Conservation (phyloP, 2,113 vertebrate species). For the Phasianus colchicus region DNA sequence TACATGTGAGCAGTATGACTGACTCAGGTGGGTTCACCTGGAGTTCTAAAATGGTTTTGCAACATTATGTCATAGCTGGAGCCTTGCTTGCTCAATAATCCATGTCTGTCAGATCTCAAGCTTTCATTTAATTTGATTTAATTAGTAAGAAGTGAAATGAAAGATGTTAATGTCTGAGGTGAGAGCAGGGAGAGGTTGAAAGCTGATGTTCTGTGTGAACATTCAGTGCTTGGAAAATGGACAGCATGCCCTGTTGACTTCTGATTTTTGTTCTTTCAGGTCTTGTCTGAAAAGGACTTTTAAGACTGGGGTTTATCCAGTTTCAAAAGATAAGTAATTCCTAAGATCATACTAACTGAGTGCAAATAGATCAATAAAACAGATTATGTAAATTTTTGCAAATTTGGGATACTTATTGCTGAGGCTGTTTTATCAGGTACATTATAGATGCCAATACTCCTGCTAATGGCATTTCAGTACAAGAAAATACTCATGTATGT, state of each 20-base stretch:
- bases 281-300: neutral
- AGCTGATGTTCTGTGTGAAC: neutral
- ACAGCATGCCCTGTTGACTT: neutral
- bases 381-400: neutral
- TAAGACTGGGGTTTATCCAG: neutral
- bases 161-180: neutral
- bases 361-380: neutral
- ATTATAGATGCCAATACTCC: neutral
- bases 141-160: constrained; percentile 16
- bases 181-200: neutral
- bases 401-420: neutral
- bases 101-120: neutral
- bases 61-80: neutral
- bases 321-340: neutral
- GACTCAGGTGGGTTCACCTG: neutral
- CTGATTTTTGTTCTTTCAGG: neutral
- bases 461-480: neutral
- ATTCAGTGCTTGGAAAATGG: neutral
- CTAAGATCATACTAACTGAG: neutral
- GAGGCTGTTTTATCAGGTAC: neutral
- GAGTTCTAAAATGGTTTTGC: neutral
- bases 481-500: neutral
- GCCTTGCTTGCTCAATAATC: constrained; percentile 14
- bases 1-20: neutral
- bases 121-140: constrained; percentile 6